These are phyloP conservation scores for Pachyramphus minor DNA, from an alignment of 2,113 vertebrate genomes.

Conservation along the genomic window DNA sequence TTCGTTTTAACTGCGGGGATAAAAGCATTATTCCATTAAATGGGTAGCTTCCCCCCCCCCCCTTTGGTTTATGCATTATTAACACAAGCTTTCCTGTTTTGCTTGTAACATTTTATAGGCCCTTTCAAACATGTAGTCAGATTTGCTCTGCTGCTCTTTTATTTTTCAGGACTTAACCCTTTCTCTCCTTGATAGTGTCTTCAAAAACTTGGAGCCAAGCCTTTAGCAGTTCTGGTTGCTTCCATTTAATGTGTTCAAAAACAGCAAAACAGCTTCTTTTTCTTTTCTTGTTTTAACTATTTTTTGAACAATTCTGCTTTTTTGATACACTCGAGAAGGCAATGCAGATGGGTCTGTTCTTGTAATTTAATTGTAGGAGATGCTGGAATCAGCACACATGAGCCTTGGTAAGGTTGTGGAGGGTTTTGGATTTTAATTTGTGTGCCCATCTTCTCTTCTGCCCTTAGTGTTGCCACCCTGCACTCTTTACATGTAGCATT, in stretches of 20 bases:
- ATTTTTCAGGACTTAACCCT: slow-evolving; percentile 72
- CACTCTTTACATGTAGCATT: neutral
- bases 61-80: slow-evolving; percentile 81
- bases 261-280: neutral
- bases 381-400: neutral
- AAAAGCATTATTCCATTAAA: slow-evolving; percentile 80
- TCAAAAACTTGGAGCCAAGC: neutral
- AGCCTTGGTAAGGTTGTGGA: neutral
- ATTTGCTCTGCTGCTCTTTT: slow-evolving; percentile 73
- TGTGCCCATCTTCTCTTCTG: neutral
- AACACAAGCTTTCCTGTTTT: slow-evolving; percentile 81
- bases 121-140: slow-evolving; percentile 75
- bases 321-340: neutral
- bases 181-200: slow-evolving; percentile 22
- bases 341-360: neutral
- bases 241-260: neutral
- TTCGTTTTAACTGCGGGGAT: slow-evolving; percentile 76
- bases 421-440: neutral
- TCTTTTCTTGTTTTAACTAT: fast-evolving
- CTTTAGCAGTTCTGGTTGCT: neutral
- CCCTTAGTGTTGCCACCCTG: neutral
- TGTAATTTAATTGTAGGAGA: neutral
- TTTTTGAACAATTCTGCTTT: neutral
- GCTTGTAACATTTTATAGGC: slow-evolving; percentile 81
- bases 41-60: neutral